Conservation (phyloP, 2,888 invertebrate genomes). For the Netelia virgata region DNA sequence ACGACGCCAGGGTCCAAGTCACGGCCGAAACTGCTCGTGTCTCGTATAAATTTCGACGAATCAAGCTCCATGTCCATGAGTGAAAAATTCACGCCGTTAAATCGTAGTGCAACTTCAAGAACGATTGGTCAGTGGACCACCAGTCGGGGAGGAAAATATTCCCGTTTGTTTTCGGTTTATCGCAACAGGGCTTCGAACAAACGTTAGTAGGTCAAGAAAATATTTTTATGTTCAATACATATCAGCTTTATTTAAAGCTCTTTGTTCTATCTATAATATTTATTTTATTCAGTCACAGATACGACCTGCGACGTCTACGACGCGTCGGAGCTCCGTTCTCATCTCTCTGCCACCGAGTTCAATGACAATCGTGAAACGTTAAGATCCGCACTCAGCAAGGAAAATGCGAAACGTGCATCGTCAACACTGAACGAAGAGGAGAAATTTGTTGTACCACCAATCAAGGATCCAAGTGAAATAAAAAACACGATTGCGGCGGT, state of each 20-base stretch:
- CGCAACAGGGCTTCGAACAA: constrained; percentile 35
- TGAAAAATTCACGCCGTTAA: constrained; percentile 54
- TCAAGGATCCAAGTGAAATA: constrained; percentile 13
- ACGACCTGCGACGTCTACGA: constrained; percentile 69
- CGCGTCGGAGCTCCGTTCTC: constrained; percentile 71
- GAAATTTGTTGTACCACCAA: constrained; percentile 60
- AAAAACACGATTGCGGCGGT: too few species aligned
- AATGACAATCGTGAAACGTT: constrained; percentile 67
- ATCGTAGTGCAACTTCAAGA: constrained; percentile 57
- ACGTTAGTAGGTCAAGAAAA: constrained; percentile 40
- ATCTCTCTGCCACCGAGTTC: constrained; percentile 69
- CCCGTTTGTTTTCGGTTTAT: constrained; percentile 76
- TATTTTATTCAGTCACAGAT: constrained; percentile 75
- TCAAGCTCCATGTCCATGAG: constrained; percentile 59
- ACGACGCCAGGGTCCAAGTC: constrained; percentile 61
- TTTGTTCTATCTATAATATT: constrained; percentile 74
- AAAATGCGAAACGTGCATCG: constrained; percentile 34
- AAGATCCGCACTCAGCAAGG: constrained; percentile 32
- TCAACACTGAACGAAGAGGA: constrained; percentile 64
- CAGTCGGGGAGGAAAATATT: constrained; percentile 76
- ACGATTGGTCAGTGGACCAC: constrained; percentile 54
- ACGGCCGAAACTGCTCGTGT: constrained; percentile 70
- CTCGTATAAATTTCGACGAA: constrained; percentile 71
- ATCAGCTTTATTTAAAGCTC: constrained; percentile 68
- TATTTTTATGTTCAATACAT: too few species aligned